Conservation (phyloP, 2,797 vertebrate species). For the Ceyx erithaca region DNA sequence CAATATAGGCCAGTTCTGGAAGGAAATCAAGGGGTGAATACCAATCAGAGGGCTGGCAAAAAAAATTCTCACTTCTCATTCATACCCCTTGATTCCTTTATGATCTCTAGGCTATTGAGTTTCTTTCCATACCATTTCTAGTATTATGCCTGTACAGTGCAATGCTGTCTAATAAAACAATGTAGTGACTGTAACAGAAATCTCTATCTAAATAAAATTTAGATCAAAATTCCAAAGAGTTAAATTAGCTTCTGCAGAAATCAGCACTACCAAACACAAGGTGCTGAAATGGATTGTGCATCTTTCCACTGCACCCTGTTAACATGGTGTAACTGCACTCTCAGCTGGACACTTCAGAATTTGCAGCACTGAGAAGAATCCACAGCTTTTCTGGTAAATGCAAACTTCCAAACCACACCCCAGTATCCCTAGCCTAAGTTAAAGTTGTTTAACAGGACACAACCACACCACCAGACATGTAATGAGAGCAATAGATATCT, state of each 20-base stretch:
- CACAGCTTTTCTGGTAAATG: neutral
- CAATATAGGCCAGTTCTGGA: neutral
- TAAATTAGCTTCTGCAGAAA: neutral
- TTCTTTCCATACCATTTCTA: neutral
- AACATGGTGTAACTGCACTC: neutral
- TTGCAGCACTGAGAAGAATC: neutral
- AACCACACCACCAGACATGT: neutral
- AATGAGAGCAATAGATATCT: neutral
- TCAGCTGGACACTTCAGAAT: neutral
- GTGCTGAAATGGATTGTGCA: neutral
- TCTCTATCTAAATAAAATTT: neutral
- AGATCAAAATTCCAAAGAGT: neutral
- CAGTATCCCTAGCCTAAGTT: neutral
- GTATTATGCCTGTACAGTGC: neutral
- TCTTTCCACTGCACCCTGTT: neutral
- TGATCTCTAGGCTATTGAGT: neutral
- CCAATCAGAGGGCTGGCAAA: neutral
- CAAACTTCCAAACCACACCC: neutral
- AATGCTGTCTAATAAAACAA: neutral
- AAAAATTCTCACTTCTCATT: neutral
- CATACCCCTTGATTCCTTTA: neutral
- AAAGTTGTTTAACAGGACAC: neutral
- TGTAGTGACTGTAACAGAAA: neutral
- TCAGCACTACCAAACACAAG: neutral
- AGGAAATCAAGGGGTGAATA: neutral